phyloP scores from a whole-genome alignment of 2,888 invertebrate genomes.

The Heteromurus nitidus region DNA sequence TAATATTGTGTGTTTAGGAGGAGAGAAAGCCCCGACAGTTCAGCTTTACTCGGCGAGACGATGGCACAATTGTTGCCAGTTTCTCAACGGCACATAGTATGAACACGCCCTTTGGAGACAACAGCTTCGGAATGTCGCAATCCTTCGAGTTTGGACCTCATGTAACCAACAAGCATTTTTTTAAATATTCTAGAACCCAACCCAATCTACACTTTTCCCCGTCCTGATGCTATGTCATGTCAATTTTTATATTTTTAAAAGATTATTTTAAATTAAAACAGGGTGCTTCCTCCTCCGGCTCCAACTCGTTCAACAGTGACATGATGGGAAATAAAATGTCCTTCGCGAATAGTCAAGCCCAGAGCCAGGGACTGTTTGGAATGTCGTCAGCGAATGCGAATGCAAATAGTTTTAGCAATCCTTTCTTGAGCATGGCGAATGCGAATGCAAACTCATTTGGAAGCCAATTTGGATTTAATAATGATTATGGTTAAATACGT shows the following conservation, averaged over 20 bases:
- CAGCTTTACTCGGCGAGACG: constrained; percentile 21
- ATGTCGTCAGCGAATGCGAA: constrained; percentile 39
- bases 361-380: constrained; percentile 26
- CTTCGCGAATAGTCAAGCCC: constrained; percentile 49
- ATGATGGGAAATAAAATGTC: constrained; percentile 50
- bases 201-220: not conserved
- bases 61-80: constrained; percentile 56
- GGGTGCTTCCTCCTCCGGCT: constrained; percentile 45
- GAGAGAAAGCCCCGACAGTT: constrained; percentile 48
- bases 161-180: constrained; percentile 26
- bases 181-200: not conserved
- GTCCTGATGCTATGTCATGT: not conserved
- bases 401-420: constrained; percentile 50
- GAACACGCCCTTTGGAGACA: constrained; percentile 19
- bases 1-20: not conserved
- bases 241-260: not conserved
- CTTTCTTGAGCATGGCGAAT: constrained; percentile 48
- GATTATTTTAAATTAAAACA: not conserved
- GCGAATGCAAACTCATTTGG: constrained; percentile 57
- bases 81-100: constrained; percentile 47
- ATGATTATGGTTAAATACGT: no score
- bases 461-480: constrained; percentile 25
- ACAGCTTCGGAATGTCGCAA: constrained; percentile 35
- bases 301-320: constrained; percentile 41
- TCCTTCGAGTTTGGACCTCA: constrained; percentile 56